Evolutionary conservation across 2,888 invertebrate species (phyloP), one percentile per base, ranked within the genome.

Genomic region (Andrena hattorfiana): DNA sequence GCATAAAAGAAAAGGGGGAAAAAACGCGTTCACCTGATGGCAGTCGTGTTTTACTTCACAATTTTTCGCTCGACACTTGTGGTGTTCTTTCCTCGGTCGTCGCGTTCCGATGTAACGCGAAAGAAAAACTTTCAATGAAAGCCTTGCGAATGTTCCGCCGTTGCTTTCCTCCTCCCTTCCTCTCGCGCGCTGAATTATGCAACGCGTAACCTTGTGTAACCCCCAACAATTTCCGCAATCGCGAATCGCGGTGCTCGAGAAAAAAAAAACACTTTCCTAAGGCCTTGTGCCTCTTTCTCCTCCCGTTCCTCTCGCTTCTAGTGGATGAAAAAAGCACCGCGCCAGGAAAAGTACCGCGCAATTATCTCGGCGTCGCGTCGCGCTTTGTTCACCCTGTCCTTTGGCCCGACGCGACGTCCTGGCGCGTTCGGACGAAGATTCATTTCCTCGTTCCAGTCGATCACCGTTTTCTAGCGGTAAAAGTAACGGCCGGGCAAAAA

Each of bases 221-320:
- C 85, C 42, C 64, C 73, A 80, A 72, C 69, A 70, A 82, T 87
- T 87, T 87, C 87, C 87, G 88, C 76, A 51, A 81, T 87, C 74
- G 84, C 77, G 71, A 72, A 67, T 72, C 62, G 54, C 54, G 30
- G 70, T 30, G 56, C 73, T 62, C 49, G 70, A 66, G 73, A 76
- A 74, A 85, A 83, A 85, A 83, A 74, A 77, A 77, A 77, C 42
- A 69, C 51, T 80, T 72, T 79, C 76, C 71, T 59, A 66, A 78
- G 83, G 72, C 88, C 86, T 89, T 89, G 88, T 86, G 81, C 77
- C 73, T 86, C 74, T 81, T 84, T 88, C 81, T 76, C 59, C 67
- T 59, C 67, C 68, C 74, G 85, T 71, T 66, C 71, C 75, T 48
- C 56, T 81, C 66, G 26, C 79, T 4, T 35, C 49, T 13, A 56